These are phyloP conservation scores for Paradisaea rubra DNA, from an alignment of 2,113 vertebrate genomes.

Conservation along the genomic window DNA sequence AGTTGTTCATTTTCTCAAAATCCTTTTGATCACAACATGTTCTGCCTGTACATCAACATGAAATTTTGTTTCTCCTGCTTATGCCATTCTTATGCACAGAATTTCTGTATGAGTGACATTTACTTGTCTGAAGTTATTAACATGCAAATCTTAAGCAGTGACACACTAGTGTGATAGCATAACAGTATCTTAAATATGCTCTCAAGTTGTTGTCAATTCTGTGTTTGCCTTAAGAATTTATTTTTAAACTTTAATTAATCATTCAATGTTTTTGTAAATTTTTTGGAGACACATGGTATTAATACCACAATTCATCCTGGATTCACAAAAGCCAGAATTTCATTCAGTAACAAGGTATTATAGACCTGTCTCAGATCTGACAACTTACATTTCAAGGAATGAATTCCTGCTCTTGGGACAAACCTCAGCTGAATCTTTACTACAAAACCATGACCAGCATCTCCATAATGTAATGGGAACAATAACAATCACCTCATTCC, in stretches of 20 bases:
- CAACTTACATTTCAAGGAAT: not conserved
- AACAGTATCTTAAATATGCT: not conserved
- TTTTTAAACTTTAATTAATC: not conserved
- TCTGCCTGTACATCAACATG: not conserved
- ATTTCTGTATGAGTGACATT: not conserved
- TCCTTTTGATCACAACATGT: not conserved
- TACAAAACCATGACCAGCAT: not conserved
- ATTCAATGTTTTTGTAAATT: not conserved
- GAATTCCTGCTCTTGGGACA: not conserved
- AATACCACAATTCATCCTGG: not conserved
- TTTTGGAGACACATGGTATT: not conserved
- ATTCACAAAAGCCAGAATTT: not conserved
- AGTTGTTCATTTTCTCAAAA: not conserved
- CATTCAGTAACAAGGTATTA: not conserved
- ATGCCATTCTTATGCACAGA: not conserved
- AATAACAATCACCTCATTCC: not conserved
- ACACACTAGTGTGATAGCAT: not conserved
- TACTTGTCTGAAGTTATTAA: not conserved
- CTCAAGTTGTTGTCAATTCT: not conserved
- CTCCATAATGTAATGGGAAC: not conserved
- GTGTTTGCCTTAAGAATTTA: not conserved
- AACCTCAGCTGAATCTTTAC: not conserved
- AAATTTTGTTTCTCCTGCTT: not conserved
- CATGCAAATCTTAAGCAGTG: not conserved
- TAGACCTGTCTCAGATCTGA: not conserved